phyloP scores from a whole-genome alignment of 1,140 invertebrate species.

The Drosophila simulans region DNA sequence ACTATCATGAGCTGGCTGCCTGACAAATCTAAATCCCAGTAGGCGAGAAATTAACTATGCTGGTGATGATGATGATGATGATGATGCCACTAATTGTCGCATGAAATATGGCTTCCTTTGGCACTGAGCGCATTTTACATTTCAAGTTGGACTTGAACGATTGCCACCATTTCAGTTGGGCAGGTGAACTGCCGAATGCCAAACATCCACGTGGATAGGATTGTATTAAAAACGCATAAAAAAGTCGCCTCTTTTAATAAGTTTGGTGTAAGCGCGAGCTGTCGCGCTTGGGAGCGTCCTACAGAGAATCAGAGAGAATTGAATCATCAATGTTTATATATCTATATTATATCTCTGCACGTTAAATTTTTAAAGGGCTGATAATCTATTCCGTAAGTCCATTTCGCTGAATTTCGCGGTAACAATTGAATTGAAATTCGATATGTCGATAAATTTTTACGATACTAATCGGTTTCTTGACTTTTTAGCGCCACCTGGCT shows the following conservation, averaged over 20 bases:
- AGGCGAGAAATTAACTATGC: slow-evolving; percentile 52
- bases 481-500: background rate
- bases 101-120: slow-evolving; percentile 81
- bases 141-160: background rate
- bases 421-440: too few relatives aligned
- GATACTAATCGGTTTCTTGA: background rate
- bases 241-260: too few relatives aligned
- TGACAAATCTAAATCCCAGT: slow-evolving; percentile 23
- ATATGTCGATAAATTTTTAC: background rate
- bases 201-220: background rate
- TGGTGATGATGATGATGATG: slow-evolving; percentile 25
- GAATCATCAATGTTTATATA: too few relatives aligned
- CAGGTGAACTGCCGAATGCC: background rate
- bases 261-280: too few relatives aligned
- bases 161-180: background rate
- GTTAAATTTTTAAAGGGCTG: too few relatives aligned
- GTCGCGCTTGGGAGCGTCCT: too few relatives aligned
- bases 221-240: too few relatives aligned
- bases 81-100: slow-evolving; percentile 61
- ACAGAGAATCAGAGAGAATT: too few relatives aligned
- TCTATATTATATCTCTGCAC: too few relatives aligned
- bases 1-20: slow-evolving; percentile 12
- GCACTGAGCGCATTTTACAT: slow-evolving; percentile 62
- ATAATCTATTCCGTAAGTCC: too few relatives aligned
- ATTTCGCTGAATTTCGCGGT: too few relatives aligned